These are phyloP conservation scores for Leptodactylus fuscus DNA, from an alignment of 2,113 vertebrate species.

Conservation along the genomic window DNA sequence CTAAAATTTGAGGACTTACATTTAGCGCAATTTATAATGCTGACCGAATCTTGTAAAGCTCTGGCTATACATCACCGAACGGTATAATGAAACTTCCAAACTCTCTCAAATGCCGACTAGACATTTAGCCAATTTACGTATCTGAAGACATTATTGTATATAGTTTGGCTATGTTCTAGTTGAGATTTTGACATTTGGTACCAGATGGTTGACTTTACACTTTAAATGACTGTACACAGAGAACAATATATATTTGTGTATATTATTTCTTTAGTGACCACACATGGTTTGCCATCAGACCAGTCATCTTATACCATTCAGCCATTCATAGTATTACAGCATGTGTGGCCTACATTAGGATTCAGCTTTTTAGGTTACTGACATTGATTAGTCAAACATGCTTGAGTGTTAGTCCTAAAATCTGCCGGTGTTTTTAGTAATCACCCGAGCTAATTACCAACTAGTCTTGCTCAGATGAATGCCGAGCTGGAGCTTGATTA, in stretches of 20 bases:
- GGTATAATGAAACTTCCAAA: too few species aligned
- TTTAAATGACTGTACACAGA: not conserved
- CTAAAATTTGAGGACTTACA: too few species aligned
- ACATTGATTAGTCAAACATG: conserved; percentile 29
- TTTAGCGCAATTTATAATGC: too few species aligned
- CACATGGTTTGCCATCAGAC: not conserved
- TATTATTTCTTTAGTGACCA: not conserved
- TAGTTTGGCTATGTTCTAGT: too few species aligned
- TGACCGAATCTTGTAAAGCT: too few species aligned
- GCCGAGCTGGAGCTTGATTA: conserved; percentile 30
- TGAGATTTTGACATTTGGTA: too few species aligned
- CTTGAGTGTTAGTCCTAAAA: not conserved
- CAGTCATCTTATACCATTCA: not conserved
- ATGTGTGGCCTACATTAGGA: conserved; percentile 1
- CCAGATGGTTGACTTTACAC: too few species aligned
- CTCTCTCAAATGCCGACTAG: too few species aligned
- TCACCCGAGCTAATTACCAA: conserved; percentile 12
- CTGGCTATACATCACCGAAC: too few species aligned
- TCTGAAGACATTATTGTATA: too few species aligned
- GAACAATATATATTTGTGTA: not conserved
- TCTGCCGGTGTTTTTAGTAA: conserved; percentile 22
- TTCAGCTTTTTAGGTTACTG: conserved; percentile 13
- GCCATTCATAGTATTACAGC: not conserved
- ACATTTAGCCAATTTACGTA: too few species aligned
- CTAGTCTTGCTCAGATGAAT: not conserved